phyloP scores from a whole-genome alignment of 2,113 vertebrate genomes.

The Xenotilapia flavipinnis region DNA sequence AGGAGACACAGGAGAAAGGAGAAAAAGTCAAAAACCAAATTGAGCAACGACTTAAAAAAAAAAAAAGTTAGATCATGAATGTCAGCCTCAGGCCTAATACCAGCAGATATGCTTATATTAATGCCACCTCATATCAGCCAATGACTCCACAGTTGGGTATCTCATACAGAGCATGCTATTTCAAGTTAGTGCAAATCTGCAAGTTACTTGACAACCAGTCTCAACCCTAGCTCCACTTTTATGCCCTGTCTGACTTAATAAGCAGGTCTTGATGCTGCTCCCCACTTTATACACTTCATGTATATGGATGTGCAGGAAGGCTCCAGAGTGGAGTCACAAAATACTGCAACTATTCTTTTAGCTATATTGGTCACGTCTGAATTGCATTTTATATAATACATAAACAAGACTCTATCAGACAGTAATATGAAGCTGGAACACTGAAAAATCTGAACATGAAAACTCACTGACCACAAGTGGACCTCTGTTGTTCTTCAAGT shows the following conservation, averaged over 20 bases:
- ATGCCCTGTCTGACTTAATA: neutral
- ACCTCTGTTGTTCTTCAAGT: constrained; percentile 95
- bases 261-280: neutral
- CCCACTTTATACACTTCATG: neutral
- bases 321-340: neutral
- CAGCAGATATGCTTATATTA: neutral
- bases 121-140: neutral
- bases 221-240: neutral
- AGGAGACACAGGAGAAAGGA: neutral
- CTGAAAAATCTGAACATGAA: neutral
- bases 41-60: neutral
- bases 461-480: constrained; percentile 87
- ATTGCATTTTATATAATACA: neutral
- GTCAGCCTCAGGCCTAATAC: neutral
- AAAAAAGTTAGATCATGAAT: neutral
- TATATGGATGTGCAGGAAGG: neutral
- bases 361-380: neutral
- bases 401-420: neutral
- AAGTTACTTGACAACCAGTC: neutral
- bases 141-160: neutral
- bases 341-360: neutral
- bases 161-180: neutral
- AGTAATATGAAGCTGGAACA: neutral
- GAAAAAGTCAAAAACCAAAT: neutral
- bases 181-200: neutral